Evolutionary conservation across 2,797 vertebrate genomes (phyloP).

Genomic region (Aselliscus stoliczkanus): DNA sequence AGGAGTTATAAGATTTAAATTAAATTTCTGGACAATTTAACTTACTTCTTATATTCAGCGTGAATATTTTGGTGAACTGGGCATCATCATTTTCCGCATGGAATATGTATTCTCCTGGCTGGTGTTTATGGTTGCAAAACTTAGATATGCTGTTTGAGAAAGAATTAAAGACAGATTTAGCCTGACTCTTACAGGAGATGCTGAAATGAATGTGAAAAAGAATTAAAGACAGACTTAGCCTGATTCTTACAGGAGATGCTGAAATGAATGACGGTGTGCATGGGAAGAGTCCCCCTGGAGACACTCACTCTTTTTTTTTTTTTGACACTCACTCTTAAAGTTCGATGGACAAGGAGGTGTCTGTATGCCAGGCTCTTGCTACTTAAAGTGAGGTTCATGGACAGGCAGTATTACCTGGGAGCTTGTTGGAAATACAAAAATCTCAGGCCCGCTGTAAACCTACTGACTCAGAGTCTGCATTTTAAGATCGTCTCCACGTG

Average conservation of each 20-base stretch:
- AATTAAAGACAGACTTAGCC: slow-evolving; percentile 45
- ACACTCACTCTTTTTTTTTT: neutral
- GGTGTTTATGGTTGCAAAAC: slow-evolving; percentile 82
- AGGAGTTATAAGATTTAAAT: neutral
- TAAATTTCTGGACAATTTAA: slow-evolving; percentile 44
- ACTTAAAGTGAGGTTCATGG: neutral
- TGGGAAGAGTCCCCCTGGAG: neutral
- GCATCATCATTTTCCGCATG: slow-evolving; percentile 84
- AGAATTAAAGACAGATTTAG: slow-evolving; percentile 51
- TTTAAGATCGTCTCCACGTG: neutral
- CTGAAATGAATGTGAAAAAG: too few species aligned
- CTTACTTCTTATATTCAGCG: slow-evolving; percentile 90
- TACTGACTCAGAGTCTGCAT: neutral
- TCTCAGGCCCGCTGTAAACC: neutral
- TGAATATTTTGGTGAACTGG: slow-evolving; percentile 81
- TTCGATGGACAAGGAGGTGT: neutral
- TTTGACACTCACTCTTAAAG: neutral
- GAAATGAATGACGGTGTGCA: neutral
- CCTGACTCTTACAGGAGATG: neutral
- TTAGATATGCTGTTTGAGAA: slow-evolving; percentile 78
- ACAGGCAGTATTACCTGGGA: neutral
- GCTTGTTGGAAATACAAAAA: neutral
- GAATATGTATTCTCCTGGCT: slow-evolving; percentile 88
- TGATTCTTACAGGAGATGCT: neutral
- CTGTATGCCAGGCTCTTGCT: neutral